Evolutionary conservation across 2,888 invertebrate genomes (phyloP).

Genomic region (Lithophane leautieri): DNA sequence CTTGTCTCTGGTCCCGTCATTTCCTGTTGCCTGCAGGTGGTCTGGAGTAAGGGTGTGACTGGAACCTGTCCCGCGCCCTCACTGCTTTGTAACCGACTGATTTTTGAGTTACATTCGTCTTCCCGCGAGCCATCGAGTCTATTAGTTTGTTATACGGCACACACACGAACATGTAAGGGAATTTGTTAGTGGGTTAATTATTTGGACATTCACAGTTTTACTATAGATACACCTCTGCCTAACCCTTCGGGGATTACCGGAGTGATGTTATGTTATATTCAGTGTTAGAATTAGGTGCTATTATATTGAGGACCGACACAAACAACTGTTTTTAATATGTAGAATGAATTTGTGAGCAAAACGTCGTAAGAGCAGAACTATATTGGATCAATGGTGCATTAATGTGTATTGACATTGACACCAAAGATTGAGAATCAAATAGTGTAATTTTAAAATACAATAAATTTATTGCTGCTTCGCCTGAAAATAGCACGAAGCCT

Average conservation of each 20-base stretch:
- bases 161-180: constrained; percentile 68
- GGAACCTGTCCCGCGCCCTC: constrained; percentile 79
- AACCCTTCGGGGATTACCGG: too few species aligned
- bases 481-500: constrained; percentile 8
- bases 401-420: background rate
- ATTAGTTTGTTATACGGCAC: constrained; percentile 79
- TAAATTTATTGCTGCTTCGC: background rate
- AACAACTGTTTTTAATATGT: background rate
- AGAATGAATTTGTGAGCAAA: background rate
- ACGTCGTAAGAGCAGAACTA: background rate
- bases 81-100: constrained; percentile 88
- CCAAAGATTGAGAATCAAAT: background rate
- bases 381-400: background rate
- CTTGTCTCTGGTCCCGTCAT: constrained; percentile 19
- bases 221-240: too few species aligned
- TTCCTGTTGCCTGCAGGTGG: constrained; percentile 65
- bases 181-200: constrained; percentile 59
- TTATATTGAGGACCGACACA: background rate
- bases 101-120: constrained; percentile 78
- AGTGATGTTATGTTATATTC: background rate
- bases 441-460: background rate
- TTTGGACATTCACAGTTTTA: constrained; percentile 24
- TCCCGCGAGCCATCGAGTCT: constrained; percentile 71
- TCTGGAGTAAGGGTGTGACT: constrained; percentile 83
- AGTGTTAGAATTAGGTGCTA: background rate